phyloP scores from a whole-genome alignment of 2,888 invertebrate genomes.

The Lathronympha strigana region DNA sequence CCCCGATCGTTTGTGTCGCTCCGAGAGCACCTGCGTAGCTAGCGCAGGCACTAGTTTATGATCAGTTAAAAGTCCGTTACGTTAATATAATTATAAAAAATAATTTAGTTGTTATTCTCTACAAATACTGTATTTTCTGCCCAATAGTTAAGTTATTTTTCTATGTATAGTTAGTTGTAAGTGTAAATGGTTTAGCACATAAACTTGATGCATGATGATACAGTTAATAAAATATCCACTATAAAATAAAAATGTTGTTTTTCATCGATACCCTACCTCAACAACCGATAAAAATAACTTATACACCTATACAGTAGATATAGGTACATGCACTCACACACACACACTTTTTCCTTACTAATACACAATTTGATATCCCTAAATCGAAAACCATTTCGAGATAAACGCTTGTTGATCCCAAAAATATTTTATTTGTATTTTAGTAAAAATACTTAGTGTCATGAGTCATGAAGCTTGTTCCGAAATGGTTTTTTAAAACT shows the following conservation, averaged over 20 bases:
- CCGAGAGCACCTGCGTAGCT: constrained; percentile 74
- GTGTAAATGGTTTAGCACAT: constrained; percentile 84
- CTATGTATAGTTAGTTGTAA: constrained; percentile 84
- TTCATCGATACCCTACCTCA: constrained; percentile 53
- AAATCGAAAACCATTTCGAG: no score
- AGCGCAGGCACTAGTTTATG: constrained; percentile 72
- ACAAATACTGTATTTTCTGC: constrained; percentile 83
- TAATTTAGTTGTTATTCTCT: constrained; percentile 77
- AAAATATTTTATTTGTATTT: no score
- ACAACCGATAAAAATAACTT: neutral
- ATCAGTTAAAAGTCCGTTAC: constrained; percentile 76
- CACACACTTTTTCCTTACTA: no score
- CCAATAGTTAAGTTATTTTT: constrained; percentile 83
- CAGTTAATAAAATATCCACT: constrained; percentile 84
- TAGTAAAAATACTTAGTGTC: no score
- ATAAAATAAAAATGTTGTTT: constrained; percentile 74
- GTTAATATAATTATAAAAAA: constrained; percentile 68
- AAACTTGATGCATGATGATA: constrained; percentile 84
- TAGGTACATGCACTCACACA: no score
- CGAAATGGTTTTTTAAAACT: no score
- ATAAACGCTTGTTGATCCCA: no score
- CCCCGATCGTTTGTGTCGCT: constrained; percentile 29
- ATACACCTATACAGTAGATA: no score
- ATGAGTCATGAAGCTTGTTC: no score
- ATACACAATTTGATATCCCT: no score